phyloP scores from a whole-genome alignment of 1,140 invertebrate species.

The Copidosoma floridanum region DNA sequence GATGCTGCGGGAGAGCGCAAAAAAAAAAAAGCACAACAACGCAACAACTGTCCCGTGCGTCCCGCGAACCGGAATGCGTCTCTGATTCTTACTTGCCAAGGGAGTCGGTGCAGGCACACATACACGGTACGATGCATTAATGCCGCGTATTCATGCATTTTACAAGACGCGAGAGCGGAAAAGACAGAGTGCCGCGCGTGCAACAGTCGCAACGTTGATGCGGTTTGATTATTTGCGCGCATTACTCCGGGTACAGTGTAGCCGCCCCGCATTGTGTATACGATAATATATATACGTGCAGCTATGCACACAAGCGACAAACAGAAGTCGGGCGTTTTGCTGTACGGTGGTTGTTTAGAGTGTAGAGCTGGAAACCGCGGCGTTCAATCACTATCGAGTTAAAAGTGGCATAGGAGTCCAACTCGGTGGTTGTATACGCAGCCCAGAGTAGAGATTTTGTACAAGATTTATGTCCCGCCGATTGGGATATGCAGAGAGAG shows the following conservation, averaged over 20 bases:
- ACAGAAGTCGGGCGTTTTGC: conserved; percentile 14
- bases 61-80: not conserved
- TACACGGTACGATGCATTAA: too few species aligned
- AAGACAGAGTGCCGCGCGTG: not conserved
- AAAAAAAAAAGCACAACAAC: too few species aligned
- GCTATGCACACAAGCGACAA: not conserved
- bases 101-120: too few species aligned
- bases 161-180: conserved; percentile 7
- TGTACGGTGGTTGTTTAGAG: conserved; percentile 3
- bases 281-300: too few species aligned
- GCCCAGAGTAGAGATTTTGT: too few species aligned
- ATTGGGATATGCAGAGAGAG: too few species aligned
- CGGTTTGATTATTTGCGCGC: conserved; percentile 24
- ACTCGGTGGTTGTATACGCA: too few species aligned
- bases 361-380: not conserved
- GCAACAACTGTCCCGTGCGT: too few species aligned
- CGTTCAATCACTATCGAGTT: conserved; percentile 23
- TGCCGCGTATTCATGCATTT: conserved; percentile 24
- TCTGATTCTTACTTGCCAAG: too few species aligned
- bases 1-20: too few species aligned
- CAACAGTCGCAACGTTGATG: conserved; percentile 3
- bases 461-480: too few species aligned
- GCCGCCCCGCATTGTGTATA: not conserved
- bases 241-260: conserved; percentile 9
- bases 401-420: too few species aligned